A percentile compares a stretch with the other conserved stretches of the same genome.
These are phyloP conservation scores for Marcusenius ussheri DNA, from an alignment of 2,113 vertebrate species.

Conservation along the genomic window DNA sequence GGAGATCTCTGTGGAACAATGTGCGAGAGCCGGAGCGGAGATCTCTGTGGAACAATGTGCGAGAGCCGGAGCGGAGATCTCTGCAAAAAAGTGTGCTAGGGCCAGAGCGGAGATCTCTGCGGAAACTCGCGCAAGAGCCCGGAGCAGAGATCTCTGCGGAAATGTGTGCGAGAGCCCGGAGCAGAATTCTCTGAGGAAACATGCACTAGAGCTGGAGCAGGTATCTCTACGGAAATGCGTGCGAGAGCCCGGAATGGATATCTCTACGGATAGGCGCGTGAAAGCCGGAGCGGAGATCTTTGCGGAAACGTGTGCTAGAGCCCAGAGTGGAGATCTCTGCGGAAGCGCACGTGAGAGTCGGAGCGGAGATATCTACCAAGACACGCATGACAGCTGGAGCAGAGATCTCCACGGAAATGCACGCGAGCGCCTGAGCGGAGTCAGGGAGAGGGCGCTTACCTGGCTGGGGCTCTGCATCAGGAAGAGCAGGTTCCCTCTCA, in stretches of 20 bases:
- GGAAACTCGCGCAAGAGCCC: too few species aligned
- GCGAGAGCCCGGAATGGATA: too few species aligned
- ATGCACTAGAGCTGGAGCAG: not conserved
- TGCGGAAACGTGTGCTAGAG: not conserved
- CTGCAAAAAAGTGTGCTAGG: fast-evolving
- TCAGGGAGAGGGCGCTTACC: constrained; percentile 45
- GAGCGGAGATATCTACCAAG: not conserved
- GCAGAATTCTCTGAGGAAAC: not conserved
- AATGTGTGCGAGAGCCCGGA: too few species aligned
- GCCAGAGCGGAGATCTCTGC: too few species aligned
- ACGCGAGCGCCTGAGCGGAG: too few species aligned
- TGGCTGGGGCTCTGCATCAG: constrained; percentile 59
- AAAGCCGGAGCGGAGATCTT: not conserved
- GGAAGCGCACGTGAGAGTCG: not conserved
- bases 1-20: not conserved
- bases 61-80: not conserved
- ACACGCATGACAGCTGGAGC: not conserved
- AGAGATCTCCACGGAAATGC: not conserved
- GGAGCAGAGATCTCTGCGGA: too few species aligned
- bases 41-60: too few species aligned
- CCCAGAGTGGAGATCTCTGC: not conserved
- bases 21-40: too few species aligned
- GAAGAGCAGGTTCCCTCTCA: constrained; percentile 55
- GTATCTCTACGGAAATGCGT: too few species aligned
- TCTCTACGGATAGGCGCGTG: not conserved